phyloP scores from a whole-genome alignment of 1,140 invertebrate genomes.

The Halesus radiatus region DNA sequence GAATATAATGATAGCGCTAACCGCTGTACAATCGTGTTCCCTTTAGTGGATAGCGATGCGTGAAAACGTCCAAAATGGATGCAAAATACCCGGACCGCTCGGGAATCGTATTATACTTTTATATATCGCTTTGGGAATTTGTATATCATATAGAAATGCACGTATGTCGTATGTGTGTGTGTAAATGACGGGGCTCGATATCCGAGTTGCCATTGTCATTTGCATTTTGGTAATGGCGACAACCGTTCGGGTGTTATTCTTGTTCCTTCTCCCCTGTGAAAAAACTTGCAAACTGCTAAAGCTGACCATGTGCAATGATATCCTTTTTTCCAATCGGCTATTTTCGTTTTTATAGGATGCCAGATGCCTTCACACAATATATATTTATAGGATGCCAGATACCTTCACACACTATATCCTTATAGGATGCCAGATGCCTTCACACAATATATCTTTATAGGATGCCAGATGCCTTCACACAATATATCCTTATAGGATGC shows the following conservation, averaged over 20 bases:
- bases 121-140: neutral
- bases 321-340: neutral
- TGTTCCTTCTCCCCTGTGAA: neutral
- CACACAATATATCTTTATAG: no score
- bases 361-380: no score
- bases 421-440: no score
- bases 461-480: no score
- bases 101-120: slow-evolving; percentile 6
- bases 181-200: no score
- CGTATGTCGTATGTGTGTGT: no score
- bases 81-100: slow-evolving; percentile 18
- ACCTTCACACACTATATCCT: no score
- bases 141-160: no score
- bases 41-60: slow-evolving; percentile 23
- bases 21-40: neutral
- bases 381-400: no score
- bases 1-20: slow-evolving; percentile 15
- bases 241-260: neutral
- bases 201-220: neutral
- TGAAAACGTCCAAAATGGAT: slow-evolving; percentile 24
- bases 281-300: neutral
- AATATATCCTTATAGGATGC: no score
- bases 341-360: neutral
- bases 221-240: slow-evolving; percentile 24
- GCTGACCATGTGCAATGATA: neutral